Evolutionary conservation across 2,888 invertebrate species (phyloP).

Genomic region (Melanchra persicariae): DNA sequence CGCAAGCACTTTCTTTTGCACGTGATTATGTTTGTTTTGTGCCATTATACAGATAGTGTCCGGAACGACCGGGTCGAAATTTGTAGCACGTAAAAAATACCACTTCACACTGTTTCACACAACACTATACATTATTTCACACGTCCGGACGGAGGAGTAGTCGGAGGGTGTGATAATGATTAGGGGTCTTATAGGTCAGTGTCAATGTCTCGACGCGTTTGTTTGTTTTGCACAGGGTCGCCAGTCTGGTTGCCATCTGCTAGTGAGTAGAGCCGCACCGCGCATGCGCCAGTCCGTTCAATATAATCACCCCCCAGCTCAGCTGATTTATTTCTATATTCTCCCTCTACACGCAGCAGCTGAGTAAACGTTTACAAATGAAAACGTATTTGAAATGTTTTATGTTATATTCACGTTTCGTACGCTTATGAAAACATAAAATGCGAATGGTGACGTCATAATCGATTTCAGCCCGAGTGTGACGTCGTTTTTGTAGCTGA

Average conservation of each 20-base stretch:
- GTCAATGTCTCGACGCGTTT: conserved; percentile 81
- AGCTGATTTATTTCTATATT: conserved; percentile 75
- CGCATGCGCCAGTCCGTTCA: conserved; percentile 88
- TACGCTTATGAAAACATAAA: conserved; percentile 13
- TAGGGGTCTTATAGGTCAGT: conserved; percentile 79
- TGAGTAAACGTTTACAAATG: conserved; percentile 29
- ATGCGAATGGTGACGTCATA: conserved; percentile 37
- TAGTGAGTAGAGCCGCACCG: conserved; percentile 61
- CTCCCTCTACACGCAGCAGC: conserved; percentile 29
- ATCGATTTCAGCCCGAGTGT: conserved; percentile 26
- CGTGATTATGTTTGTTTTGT: conserved; percentile 82
- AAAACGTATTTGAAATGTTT: conserved; percentile 9
- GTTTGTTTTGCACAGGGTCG: conserved; percentile 85
- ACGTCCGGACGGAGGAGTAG: conserved; percentile 54
- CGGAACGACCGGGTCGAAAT: conserved; percentile 37
- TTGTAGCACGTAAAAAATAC: conserved; percentile 42
- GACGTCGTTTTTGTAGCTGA: conserved; percentile 40
- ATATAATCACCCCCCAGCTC: conserved; percentile 81
- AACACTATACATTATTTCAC: conserved; percentile 32
- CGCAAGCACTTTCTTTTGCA: conserved; percentile 87
- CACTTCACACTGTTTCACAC: conserved; percentile 41
- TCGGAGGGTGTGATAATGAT: conserved; percentile 63
- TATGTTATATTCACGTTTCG: conserved; percentile 18
- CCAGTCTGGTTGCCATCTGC: conserved; percentile 73
- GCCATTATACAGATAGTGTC: conserved; percentile 54